A percentile compares a stretch with the other conserved stretches of the same genome.
phyloP scores from a whole-genome alignment of 2,797 vertebrate species.

The Takifugu ocellatus region DNA sequence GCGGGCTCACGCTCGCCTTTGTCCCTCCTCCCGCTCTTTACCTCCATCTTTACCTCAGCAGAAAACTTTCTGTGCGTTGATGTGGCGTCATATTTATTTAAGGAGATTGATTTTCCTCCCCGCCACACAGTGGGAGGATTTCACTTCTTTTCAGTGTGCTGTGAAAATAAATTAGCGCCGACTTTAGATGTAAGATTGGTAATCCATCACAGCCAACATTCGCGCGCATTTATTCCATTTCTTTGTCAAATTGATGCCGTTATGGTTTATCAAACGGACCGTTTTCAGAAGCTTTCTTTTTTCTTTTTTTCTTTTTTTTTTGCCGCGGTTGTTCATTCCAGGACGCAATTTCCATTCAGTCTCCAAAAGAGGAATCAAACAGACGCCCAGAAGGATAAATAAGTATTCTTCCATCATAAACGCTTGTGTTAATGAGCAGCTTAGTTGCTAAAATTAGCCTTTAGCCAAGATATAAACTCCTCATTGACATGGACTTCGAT shows the following conservation, averaged over 20 bases:
- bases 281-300: neutral
- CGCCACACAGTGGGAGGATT: slow-evolving; percentile 13
- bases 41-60: slow-evolving; percentile 14
- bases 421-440: too few species aligned
- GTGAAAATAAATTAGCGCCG: slow-evolving; percentile 34
- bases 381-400: too few species aligned
- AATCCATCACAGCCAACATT: slow-evolving; percentile 14
- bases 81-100: slow-evolving; percentile 54
- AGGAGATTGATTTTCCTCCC: slow-evolving; percentile 49
- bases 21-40: neutral
- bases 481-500: too few species aligned
- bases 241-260: slow-evolving; percentile 8
- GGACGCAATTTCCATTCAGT: neutral
- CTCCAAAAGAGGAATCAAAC: neutral
- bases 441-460: too few species aligned
- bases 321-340: neutral
- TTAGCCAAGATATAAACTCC: too few species aligned
- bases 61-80: slow-evolving; percentile 13
- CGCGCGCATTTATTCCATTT: slow-evolving; percentile 5
- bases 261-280: neutral
- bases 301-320: too few species aligned
- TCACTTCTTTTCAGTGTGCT: slow-evolving; percentile 18
- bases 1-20: neutral
- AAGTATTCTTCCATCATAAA: too few species aligned
- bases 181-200: slow-evolving; percentile 15